These are phyloP conservation scores for Scaeva pyrastri DNA, from an alignment of 2,888 invertebrate genomes.

Conservation along the genomic window DNA sequence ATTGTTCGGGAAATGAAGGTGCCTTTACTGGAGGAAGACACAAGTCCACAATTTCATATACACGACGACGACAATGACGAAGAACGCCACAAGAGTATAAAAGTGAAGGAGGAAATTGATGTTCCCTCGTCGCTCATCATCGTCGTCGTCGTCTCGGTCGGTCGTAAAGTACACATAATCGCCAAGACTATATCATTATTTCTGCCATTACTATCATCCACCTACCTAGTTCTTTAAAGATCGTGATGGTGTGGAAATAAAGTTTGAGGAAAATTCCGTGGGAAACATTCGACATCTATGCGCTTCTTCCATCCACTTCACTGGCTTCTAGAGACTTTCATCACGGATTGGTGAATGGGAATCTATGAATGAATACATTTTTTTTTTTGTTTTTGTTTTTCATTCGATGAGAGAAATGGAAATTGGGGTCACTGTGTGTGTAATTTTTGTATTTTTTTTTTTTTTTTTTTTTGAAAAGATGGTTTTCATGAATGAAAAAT, in stretches of 20 bases:
- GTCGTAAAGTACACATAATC: too few relatives aligned
- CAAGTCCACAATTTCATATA: conserved; percentile 6
- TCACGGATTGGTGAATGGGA: conserved; percentile 53
- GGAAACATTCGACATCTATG: conserved; percentile 53
- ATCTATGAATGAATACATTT: conserved; percentile 48
- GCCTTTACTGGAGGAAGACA: background rate
- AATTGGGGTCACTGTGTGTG: conserved; percentile 17
- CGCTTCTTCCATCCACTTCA: conserved; percentile 14
- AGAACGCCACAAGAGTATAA: too few relatives aligned
- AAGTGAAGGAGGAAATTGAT: conserved; percentile 31
- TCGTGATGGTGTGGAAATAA: background rate
- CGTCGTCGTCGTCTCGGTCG: background rate
- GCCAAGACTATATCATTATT: conserved; percentile 21
- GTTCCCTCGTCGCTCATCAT: conserved; percentile 21
- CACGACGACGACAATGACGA: too few relatives aligned
- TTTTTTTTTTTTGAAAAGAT: background rate
- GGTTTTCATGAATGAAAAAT: conserved; percentile 59
- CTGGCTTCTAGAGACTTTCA: background rate
- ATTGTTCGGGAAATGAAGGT: background rate
- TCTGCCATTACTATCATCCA: background rate
- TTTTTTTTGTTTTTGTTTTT: background rate
- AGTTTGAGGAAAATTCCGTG: conserved; percentile 54
- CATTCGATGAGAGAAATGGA: background rate
- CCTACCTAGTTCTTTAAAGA: background rate
- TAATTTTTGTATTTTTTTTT: background rate